These are phyloP conservation scores for Drosophila quadrilineata DNA, from an alignment of 1,140 invertebrate genomes.

Conservation along the genomic window DNA sequence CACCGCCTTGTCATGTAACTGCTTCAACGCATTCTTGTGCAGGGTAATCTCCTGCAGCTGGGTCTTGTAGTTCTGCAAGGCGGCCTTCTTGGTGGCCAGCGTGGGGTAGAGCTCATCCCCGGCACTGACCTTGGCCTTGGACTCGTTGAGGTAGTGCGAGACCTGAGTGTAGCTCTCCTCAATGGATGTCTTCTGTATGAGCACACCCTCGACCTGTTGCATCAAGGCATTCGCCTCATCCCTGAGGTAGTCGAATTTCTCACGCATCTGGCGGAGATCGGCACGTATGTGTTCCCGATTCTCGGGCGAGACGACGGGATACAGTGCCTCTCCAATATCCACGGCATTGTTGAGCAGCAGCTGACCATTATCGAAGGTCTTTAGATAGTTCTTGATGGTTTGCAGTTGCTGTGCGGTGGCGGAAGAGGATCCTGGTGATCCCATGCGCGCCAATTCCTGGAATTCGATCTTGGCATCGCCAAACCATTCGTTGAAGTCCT, in stretches of 20 bases:
- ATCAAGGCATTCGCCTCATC: conserved; percentile 92
- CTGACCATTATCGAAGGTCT: conserved; percentile 90
- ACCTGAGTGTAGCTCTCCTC: conserved; percentile 93
- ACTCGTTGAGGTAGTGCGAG: conserved; percentile 90
- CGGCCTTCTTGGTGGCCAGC: conserved; percentile 92
- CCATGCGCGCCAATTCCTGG: conserved; percentile 78
- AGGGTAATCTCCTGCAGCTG: conserved; percentile 91
- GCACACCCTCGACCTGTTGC: conserved; percentile 92
- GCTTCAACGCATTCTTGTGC: conserved; percentile 89
- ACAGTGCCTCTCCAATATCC: conserved; percentile 92
- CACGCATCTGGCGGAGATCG: conserved; percentile 90
- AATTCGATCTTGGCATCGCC: conserved; percentile 85
- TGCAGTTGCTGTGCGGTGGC: conserved; percentile 76
- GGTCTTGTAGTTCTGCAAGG: conserved; percentile 88
- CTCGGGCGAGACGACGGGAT: conserved; percentile 92
- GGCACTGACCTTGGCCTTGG: conserved; percentile 86
- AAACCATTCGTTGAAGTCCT: conserved; percentile 90
- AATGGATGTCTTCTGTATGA: conserved; percentile 93
- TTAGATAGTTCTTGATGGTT: conserved; percentile 83
- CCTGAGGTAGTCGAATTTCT: conserved; percentile 90
- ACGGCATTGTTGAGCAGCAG: conserved; percentile 89
- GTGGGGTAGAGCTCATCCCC: conserved; percentile 87
- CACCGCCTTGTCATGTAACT: conserved; percentile 89
- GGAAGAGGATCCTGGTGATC: conserved; percentile 74
- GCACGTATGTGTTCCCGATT: conserved; percentile 91